Evolutionary conservation across 1,140 invertebrate species (phyloP).

Genomic region (Delia radicum): DNA sequence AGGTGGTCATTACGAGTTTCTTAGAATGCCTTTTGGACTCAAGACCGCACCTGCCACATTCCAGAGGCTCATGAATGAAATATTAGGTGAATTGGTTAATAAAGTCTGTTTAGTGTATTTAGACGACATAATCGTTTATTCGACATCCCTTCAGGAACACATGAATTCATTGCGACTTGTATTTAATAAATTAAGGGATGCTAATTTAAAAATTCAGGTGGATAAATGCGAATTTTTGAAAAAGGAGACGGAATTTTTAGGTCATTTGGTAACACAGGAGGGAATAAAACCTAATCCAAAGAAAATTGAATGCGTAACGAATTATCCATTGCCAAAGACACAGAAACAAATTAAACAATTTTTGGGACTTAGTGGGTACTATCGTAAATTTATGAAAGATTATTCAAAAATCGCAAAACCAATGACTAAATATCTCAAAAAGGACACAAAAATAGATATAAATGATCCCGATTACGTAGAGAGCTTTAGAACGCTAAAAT

Average conservation of each 20-base stretch:
- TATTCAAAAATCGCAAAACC: slow-evolving; percentile 25
- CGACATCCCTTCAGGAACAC: neutral
- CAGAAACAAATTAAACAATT: slow-evolving; percentile 22
- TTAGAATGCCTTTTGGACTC: slow-evolving; percentile 55
- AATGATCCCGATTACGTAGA: slow-evolving; percentile 7
- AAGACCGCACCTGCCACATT: slow-evolving; percentile 56
- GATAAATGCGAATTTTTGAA: slow-evolving; percentile 8
- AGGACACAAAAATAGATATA: neutral
- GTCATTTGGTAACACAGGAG: neutral
- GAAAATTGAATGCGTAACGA: slow-evolving; percentile 10
- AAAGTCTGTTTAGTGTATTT: neutral
- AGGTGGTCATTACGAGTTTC: slow-evolving; percentile 51
- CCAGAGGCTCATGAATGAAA: slow-evolving; percentile 51
- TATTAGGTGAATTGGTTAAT: neutral
- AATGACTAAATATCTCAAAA: slow-evolving; percentile 24
- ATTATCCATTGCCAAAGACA: slow-evolving; percentile 11
- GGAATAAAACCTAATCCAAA: slow-evolving; percentile 21
- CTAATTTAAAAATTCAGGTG: neutral
- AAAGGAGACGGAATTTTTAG: slow-evolving; percentile 14
- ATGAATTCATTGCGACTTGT: neutral
- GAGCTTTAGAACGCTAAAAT: slow-evolving; percentile 9
- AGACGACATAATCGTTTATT: neutral
- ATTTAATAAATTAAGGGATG: neutral
- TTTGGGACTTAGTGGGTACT: slow-evolving; percentile 7
- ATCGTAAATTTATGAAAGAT: slow-evolving; percentile 25